Conservation (phyloP, 1,140 invertebrate genomes). For the Ridgeia piscesae region DNA sequence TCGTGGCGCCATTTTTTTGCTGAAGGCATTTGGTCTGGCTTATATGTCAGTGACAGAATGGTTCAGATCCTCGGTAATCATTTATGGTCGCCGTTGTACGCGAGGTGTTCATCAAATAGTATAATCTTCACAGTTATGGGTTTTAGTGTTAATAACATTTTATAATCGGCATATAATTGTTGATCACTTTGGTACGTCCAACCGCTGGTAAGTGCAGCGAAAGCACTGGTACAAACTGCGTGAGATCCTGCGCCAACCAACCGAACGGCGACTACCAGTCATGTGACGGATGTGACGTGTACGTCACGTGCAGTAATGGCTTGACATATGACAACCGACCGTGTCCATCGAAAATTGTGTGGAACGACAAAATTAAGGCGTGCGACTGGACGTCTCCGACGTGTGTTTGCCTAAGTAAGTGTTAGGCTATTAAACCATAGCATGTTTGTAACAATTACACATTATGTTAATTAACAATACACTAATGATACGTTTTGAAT, state of each 20-base stretch:
- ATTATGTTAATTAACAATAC: background rate
- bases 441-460: background rate
- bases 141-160: background rate
- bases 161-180: background rate
- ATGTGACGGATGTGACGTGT: slow-evolving; percentile 32
- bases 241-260: slow-evolving; percentile 72
- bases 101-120: background rate
- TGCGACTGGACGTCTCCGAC: slow-evolving; percentile 1
- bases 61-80: background rate
- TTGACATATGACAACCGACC: slow-evolving; percentile 28
- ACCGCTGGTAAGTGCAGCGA: background rate
- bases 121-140: background rate
- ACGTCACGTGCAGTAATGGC: slow-evolving; percentile 31
- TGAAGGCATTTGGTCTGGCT: background rate
- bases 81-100: background rate
- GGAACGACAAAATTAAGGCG: slow-evolving; percentile 8
- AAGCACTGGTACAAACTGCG: slow-evolving; percentile 64
- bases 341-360: background rate
- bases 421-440: background rate
- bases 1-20: slow-evolving; percentile 26
- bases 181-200: background rate
- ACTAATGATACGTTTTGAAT: no score
- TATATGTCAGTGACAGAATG: no score
- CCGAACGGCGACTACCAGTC: slow-evolving; percentile 42
- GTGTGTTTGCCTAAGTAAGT: background rate